These are phyloP conservation scores for Parambassis ranga DNA, from an alignment of 2,797 vertebrate genomes.

Conservation along the genomic window DNA sequence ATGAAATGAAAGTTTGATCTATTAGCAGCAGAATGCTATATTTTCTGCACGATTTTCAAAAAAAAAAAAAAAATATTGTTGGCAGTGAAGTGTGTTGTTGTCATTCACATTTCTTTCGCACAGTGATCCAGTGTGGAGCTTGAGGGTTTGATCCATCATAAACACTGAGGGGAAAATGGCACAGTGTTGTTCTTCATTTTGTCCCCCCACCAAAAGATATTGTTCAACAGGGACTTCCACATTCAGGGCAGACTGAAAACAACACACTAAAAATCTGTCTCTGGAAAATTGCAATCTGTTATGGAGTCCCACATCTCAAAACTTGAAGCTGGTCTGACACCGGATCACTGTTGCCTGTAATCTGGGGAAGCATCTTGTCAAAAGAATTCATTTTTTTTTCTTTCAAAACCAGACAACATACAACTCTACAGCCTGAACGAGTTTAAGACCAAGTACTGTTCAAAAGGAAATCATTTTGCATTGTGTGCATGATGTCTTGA, in stretches of 20 bases:
- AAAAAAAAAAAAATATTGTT: too few relatives aligned
- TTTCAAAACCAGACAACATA: not conserved
- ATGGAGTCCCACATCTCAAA: constrained; percentile 6
- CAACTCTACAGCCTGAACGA: too few relatives aligned
- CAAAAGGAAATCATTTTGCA: too few relatives aligned
- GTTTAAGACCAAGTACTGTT: too few relatives aligned
- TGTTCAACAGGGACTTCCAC: constrained; percentile 1
- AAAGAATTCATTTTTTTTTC: not conserved
- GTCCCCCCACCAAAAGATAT: not conserved
- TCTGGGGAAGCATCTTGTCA: not conserved
- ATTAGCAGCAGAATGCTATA: too few relatives aligned
- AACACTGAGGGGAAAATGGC: not conserved
- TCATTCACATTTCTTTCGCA: not conserved
- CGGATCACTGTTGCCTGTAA: constrained; percentile 3
- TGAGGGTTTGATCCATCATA: constrained; percentile 3
- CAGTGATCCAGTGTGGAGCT: not conserved
- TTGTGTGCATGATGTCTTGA: too few relatives aligned
- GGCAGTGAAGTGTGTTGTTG: not conserved
- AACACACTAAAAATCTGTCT: constrained; percentile 1
- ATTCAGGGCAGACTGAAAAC: constrained; percentile 2
- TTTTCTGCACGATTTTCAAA: too few relatives aligned
- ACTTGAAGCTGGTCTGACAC: constrained; percentile 1
- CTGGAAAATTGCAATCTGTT: constrained; percentile 18
- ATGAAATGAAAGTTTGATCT: too few relatives aligned
- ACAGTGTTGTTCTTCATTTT: not conserved